Conservation (phyloP, 2,797 vertebrate genomes). For the Epinephelus malabaricus region DNA sequence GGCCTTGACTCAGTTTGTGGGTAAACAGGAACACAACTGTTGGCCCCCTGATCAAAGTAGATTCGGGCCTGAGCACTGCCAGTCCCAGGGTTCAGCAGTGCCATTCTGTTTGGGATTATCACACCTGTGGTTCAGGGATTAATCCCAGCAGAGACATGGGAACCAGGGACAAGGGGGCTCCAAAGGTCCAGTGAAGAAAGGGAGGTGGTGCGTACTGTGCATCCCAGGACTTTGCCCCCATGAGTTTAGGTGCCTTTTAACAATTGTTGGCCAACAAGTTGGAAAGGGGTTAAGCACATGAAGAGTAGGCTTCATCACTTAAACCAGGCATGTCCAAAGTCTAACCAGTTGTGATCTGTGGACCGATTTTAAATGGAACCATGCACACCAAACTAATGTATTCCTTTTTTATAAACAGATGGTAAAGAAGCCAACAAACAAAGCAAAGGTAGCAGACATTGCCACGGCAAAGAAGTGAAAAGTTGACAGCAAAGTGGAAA, state of each 20-base stretch:
- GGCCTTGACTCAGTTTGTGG: conserved; percentile 33
- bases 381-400: too few species aligned
- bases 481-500: too few species aligned
- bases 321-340: too few species aligned
- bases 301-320: not conserved
- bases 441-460: too few species aligned
- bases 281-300: not conserved
- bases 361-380: too few species aligned
- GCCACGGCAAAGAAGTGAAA: too few species aligned
- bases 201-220: conserved; percentile 17
- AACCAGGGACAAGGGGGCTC: conserved; percentile 83
- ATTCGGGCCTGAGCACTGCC: conserved; percentile 66
- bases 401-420: too few species aligned
- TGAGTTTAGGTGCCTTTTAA: conserved; percentile 18
- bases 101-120: conserved; percentile 94
- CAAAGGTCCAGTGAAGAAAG: conserved; percentile 18
- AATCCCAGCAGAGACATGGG: conserved; percentile 88
- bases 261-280: conserved; percentile 20
- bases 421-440: too few species aligned
- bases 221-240: conserved; percentile 12
- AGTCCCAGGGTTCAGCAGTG: conserved; percentile 86
- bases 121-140: conserved; percentile 95
- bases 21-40: conserved; percentile 54
- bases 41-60: conserved; percentile 79
- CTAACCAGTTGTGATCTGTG: too few species aligned